Percentiles rank a stretch among this genome's conserved stretches.
phyloP scores from a whole-genome alignment of 1,140 invertebrate species.

The Halotydeus destructor region DNA sequence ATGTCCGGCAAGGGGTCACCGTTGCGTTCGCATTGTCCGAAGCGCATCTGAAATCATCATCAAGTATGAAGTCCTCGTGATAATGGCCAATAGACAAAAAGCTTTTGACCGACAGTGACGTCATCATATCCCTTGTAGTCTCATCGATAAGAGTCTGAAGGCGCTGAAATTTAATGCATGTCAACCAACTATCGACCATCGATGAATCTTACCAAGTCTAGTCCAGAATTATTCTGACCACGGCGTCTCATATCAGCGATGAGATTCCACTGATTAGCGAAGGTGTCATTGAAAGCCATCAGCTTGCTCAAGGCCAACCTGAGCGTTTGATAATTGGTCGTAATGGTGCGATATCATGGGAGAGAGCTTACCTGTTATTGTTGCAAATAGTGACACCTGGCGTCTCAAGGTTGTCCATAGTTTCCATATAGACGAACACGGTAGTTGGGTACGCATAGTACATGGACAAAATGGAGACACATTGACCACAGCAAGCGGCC shows the following conservation, averaged over 20 bases:
- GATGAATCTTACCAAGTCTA: neutral
- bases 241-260: neutral
- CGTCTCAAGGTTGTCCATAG: slow-evolving; percentile 13
- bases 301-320: slow-evolving; percentile 3
- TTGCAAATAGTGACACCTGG: slow-evolving; percentile 16
- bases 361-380: slow-evolving; percentile 13
- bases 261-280: slow-evolving; percentile 4
- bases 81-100: slow-evolving; percentile 4
- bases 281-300: slow-evolving; percentile 1
- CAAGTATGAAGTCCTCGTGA: neutral
- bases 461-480: slow-evolving; percentile 8
- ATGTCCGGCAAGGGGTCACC: no score
- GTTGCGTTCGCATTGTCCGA: no score
- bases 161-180: neutral
- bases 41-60: slow-evolving; percentile 9
- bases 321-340: neutral
- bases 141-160: slow-evolving; percentile 3
- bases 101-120: slow-evolving; percentile 5
- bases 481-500: slow-evolving; percentile 4
- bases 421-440: slow-evolving; percentile 15
- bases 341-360: neutral
- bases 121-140: slow-evolving; percentile 5
- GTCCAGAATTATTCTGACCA: slow-evolving; percentile 1
- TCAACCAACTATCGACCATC: neutral
- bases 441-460: slow-evolving; percentile 16